Percentiles rank a stretch among this genome's conserved stretches.
These are phyloP conservation scores for Pterobdella sp. DNA, from an alignment of 2,888 invertebrate species.

Conservation along the genomic window DNA sequence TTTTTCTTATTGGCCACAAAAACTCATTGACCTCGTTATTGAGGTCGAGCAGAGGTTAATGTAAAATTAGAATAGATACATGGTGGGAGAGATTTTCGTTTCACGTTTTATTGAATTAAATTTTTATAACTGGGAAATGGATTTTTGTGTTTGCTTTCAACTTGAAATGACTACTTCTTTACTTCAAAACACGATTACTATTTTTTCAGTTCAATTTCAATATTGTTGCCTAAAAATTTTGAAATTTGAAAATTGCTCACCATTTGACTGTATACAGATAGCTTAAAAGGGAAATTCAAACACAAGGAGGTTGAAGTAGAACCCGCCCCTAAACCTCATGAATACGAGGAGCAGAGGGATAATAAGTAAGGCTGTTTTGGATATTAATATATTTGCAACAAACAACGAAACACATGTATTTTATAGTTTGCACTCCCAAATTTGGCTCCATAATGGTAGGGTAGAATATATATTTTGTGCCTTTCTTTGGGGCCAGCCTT, in stretches of 20 bases:
- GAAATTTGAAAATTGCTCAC: neutral
- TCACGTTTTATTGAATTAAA: neutral
- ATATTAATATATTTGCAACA: too few species aligned
- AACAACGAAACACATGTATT: too few species aligned
- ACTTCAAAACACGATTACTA: neutral
- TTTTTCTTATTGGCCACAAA: constrained; percentile 22
- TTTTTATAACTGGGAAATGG: constrained; percentile 7
- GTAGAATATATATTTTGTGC: too few species aligned
- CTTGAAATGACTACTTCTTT: neutral
- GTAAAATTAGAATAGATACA: neutral
- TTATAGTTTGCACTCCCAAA: too few species aligned
- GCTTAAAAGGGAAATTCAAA: neutral
- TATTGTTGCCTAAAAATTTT: neutral
- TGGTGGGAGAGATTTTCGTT: neutral
- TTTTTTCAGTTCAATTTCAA: neutral
- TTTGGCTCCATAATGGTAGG: too few species aligned
- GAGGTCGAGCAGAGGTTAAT: constrained; percentile 26
- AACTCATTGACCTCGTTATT: constrained; percentile 9
- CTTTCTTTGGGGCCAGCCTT: neutral
- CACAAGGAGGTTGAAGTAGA: neutral
- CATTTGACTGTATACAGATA: neutral
- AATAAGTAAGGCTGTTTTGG: too few species aligned
- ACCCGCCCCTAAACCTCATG: neutral
- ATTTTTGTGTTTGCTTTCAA: neutral
- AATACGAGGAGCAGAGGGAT: too few species aligned